phyloP scores from a whole-genome alignment of 2,888 invertebrate genomes.

The Melieria crassipennis region DNA sequence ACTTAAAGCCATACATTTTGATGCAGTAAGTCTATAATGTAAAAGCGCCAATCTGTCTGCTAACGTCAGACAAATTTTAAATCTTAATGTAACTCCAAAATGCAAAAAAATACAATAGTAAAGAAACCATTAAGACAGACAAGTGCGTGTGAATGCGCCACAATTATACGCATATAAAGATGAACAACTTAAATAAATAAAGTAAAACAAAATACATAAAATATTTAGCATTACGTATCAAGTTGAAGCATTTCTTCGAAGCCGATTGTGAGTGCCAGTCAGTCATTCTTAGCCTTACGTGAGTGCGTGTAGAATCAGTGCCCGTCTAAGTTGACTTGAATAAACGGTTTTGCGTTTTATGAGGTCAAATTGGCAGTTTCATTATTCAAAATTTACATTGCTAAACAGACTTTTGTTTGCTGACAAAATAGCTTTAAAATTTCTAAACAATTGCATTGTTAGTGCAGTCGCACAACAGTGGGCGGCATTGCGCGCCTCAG shows the following conservation, averaged over 20 bases:
- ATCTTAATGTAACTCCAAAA: too few relatives aligned
- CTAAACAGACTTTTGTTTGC: background rate
- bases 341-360: background rate
- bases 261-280: too few relatives aligned
- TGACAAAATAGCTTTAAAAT: background rate
- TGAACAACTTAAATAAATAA: background rate
- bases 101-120: too few relatives aligned
- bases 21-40: too few relatives aligned
- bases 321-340: slow-evolving; percentile 1
- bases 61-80: too few relatives aligned
- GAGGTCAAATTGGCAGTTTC: background rate
- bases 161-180: too few relatives aligned
- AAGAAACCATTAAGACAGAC: too few relatives aligned
- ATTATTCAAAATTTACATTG: background rate
- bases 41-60: too few relatives aligned
- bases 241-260: background rate
- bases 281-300: too few relatives aligned
- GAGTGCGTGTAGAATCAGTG: too few relatives aligned
- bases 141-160: too few relatives aligned
- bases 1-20: too few relatives aligned
- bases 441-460: background rate
- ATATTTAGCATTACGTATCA: background rate
- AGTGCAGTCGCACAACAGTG: slow-evolving; percentile 38
- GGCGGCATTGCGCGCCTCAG: slow-evolving; percentile 44
- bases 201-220: background rate